Percentiles rank a stretch among this genome's conserved stretches.
Conservation (phyloP, 2,888 invertebrate genomes). For the Pterostichus madidus region DNA sequence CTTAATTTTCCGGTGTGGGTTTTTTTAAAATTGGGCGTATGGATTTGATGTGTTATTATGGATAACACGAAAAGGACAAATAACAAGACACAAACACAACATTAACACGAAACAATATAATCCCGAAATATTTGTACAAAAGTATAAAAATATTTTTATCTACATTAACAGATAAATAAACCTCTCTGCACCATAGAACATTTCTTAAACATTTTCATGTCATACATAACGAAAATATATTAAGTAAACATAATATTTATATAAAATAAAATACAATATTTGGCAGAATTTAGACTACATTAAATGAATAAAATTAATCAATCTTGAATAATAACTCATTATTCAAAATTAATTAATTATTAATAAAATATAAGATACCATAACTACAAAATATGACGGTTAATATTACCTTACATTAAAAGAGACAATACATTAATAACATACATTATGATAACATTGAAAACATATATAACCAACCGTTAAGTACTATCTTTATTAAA, state of each 20-base stretch:
- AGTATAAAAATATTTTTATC: conserved; percentile 53
- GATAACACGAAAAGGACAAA: conserved; percentile 1
- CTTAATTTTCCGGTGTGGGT: too few species aligned
- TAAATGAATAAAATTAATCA: background rate
- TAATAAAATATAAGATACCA: background rate
- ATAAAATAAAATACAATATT: conserved; percentile 30
- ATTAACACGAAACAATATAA: conserved; percentile 51
- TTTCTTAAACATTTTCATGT: conserved; percentile 40
- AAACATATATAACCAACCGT: background rate
- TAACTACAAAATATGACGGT: background rate
- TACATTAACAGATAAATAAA: conserved; percentile 46
- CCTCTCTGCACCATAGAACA: conserved; percentile 47
- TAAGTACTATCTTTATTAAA: too few species aligned
- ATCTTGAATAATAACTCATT: conserved; percentile 4
- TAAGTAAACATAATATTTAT: conserved; percentile 9
- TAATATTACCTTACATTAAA: background rate
- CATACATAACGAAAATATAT: conserved; percentile 57
- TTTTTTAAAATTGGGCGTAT: too few species aligned
- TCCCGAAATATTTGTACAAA: conserved; percentile 60
- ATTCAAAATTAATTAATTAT: conserved; percentile 5
- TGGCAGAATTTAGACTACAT: conserved; percentile 45
- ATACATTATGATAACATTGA: background rate
- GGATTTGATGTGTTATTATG: background rate
- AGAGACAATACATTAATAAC: background rate
- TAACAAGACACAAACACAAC: background rate